Base-by-base conservation (phyloP, 2,113 vertebrate genomes). In the Aspidoscelis tigris region DNA sequence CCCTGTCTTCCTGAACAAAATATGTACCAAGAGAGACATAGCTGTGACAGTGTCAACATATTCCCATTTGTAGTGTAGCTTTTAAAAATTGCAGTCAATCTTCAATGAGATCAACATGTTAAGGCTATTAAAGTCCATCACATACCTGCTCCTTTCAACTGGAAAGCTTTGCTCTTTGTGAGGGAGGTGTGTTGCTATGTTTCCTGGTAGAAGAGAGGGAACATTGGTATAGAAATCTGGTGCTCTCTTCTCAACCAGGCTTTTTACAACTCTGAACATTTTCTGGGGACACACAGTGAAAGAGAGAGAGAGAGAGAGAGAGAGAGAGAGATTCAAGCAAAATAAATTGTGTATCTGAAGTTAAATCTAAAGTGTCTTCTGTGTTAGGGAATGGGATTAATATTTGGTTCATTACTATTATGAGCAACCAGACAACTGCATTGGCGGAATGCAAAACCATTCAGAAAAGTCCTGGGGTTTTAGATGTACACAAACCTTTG, bases 1-100 rank as follows among this genome's bases (percentile, higher is more conserved):
- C 2, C 72, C 11, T 74, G 1, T 53, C 50, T 75, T 10, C 22
- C 76, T 77, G 7, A 73, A 55, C 69, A 68, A 47, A 39, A 58
- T 76, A 76, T 22, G 71, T 4, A 18, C 8, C 53, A 89, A 81
- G 3, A 24, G 3, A 16, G 64, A 61, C 5, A 9, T 84, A 47
- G 76, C 66, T 0, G 43, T 21, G 6, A 14, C 1, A 84, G 9
- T 44, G 68, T 72, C 53, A 72, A 78, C 41, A 39, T 12, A 73
- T 73, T 79, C 26, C 21, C 68, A 84, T 83, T 72, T 72, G 24
- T 79, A 39, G 39, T 14, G 71, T 61, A 78, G 39, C 39, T 78
- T 72, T 61, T 39, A 22, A 43, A 64, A 43, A 7, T 21, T 58
- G 50, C 33, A 84, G 8, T n/a, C 75, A 61, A 58, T 84, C 66